A percentile compares a stretch with the other conserved stretches of the same genome.
Conservation (phyloP, 2,113 vertebrate species). For the Lampris incognitus region DNA sequence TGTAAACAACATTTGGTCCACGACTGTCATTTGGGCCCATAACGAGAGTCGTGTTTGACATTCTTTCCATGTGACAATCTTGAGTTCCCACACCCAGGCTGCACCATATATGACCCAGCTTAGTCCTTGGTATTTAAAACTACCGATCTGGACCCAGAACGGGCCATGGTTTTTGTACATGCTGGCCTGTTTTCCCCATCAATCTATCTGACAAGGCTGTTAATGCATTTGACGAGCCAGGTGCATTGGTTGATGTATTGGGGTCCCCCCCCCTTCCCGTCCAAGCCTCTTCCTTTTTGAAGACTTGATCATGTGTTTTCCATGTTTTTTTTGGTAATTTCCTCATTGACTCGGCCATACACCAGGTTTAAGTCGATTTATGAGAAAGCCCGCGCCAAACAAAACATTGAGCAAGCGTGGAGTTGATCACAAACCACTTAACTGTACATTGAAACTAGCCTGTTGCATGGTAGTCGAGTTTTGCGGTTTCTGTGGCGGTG, state of each 20-base stretch:
- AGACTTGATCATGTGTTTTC: too few relatives aligned
- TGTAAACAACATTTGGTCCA: background rate
- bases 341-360: too few relatives aligned
- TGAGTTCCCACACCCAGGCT: slow-evolving; percentile 1
- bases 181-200: background rate
- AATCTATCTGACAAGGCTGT: too few relatives aligned
- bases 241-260: too few relatives aligned
- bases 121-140: background rate
- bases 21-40: too few relatives aligned
- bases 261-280: too few relatives aligned
- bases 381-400: too few relatives aligned
- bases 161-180: background rate
- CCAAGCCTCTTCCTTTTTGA: too few relatives aligned
- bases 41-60: background rate
- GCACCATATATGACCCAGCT: background rate
- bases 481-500: slow-evolving; percentile 36
- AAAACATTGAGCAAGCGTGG: too few relatives aligned
- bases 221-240: too few relatives aligned
- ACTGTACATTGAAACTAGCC: slow-evolving; percentile 15
- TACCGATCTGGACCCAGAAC: background rate
- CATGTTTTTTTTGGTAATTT: too few relatives aligned
- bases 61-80: slow-evolving; percentile 23
- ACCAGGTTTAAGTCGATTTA: too few relatives aligned
- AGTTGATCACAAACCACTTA: background rate
- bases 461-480: background rate